A percentile compares a stretch with the other conserved stretches of the same genome.
phyloP scores from a whole-genome alignment of 2,888 invertebrate genomes.

The Elgonia sp. region DNA sequence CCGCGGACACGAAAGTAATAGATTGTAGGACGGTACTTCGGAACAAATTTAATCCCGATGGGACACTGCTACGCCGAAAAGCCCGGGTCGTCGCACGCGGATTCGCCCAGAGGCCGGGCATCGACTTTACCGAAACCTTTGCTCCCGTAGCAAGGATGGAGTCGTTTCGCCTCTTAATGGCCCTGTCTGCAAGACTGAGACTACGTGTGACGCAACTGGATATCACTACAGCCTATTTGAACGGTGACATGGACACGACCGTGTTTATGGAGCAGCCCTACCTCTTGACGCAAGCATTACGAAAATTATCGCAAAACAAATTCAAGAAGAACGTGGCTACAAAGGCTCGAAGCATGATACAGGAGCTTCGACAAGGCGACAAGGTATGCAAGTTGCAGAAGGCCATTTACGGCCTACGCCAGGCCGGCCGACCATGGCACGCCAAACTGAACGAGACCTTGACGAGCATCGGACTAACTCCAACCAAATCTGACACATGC shows the following conservation, averaged over 20 bases:
- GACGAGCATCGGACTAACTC: not conserved
- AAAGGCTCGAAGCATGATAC: not conserved
- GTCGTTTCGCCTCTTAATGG: not conserved
- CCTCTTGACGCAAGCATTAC: not conserved
- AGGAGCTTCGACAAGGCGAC: not conserved
- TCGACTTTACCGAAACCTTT: conserved; percentile 13
- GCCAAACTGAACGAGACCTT: not conserved
- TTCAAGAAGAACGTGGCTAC: not conserved
- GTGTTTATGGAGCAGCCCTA: not conserved
- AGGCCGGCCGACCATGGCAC: conserved; percentile 3
- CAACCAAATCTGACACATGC: not conserved
- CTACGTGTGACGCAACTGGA: not conserved
- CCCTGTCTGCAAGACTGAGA: not conserved
- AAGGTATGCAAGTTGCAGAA: not conserved
- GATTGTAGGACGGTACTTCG: not conserved
- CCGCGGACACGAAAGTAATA: no score
- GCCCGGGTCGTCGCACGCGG: conserved; percentile 3
- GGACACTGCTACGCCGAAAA: conserved; percentile 5
- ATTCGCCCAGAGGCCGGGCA: not conserved
- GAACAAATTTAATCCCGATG: conserved; percentile 13
- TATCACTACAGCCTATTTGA: not conserved
- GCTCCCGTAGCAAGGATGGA: not conserved
- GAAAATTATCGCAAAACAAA: not conserved
- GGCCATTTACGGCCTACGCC: not conserved
- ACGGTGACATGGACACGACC: not conserved